phyloP scores from a whole-genome alignment of 2,113 vertebrate genomes.

The Leuciscus idus region DNA sequence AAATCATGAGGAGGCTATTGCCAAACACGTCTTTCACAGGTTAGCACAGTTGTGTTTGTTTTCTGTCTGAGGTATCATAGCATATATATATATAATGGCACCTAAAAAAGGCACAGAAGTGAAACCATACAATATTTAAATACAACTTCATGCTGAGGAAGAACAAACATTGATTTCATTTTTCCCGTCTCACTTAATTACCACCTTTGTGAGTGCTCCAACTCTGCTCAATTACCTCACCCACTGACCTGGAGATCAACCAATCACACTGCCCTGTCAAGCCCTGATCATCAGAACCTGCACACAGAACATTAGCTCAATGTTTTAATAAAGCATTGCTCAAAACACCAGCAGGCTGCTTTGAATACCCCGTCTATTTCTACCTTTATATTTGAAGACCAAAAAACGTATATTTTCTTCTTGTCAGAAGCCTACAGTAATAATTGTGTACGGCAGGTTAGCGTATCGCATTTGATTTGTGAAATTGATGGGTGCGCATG shows the following conservation, averaged over 20 bases:
- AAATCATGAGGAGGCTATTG: slow-evolving; percentile 39
- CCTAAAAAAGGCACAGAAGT: neutral
- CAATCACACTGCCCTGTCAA: neutral
- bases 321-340: slow-evolving; percentile 25
- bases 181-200: neutral
- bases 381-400: neutral
- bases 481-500: slow-evolving; percentile 40
- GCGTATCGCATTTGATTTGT: slow-evolving; percentile 53
- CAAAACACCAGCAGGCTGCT: slow-evolving; percentile 12
- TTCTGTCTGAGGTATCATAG: slow-evolving; percentile 20
- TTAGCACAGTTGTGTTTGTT: slow-evolving; percentile 51
- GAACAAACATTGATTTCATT: neutral
- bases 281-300: neutral
- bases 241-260: slow-evolving; percentile 11
- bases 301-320: slow-evolving; percentile 11
- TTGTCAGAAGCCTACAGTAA: slow-evolving; percentile 12
- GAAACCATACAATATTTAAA: neutral
- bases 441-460: slow-evolving; percentile 48
- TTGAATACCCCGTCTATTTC: neutral
- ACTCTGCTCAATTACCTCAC: slow-evolving; percentile 22
- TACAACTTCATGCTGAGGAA: neutral
- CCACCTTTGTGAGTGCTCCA: neutral
- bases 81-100: neutral
- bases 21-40: slow-evolving; percentile 30
- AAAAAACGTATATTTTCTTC: neutral